Conservation (phyloP, 2,113 vertebrate species). For the Balaeniceps rex region DNA sequence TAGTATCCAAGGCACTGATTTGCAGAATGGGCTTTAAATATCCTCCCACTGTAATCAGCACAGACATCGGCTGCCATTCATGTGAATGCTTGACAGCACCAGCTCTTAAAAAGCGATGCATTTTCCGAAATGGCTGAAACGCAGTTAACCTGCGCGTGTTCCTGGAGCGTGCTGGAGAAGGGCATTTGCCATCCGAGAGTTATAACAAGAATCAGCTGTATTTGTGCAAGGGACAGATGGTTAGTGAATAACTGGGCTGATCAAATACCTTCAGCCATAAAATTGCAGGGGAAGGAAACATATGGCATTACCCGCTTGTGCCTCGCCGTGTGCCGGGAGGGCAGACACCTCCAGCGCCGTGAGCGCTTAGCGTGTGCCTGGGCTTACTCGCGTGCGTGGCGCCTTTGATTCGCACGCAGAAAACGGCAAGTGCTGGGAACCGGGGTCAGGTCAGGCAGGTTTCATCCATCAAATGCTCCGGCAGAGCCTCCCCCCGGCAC, state of each 20-base stretch:
- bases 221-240: constrained; percentile 23
- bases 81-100: not conserved
- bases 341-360: not conserved
- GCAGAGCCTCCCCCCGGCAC: not conserved
- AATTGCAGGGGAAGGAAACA: not conserved
- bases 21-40: constrained; percentile 14
- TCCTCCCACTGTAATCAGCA: not conserved
- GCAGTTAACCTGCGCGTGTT: not conserved
- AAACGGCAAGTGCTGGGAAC: not conserved
- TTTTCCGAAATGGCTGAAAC: not conserved
- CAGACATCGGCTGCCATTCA: not conserved
- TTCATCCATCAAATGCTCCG: not conserved
- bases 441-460: fast-evolving
- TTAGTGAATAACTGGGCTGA: not conserved
- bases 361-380: not conserved
- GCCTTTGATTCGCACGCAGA: fast-evolving
- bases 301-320: not conserved
- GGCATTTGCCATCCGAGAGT: not conserved
- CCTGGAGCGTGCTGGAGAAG: not conserved
- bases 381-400: fast-evolving
- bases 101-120: not conserved
- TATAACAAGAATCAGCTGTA: not conserved
- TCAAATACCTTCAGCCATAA: constrained; percentile 20
- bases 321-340: fast-evolving
- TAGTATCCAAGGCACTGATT: constrained; percentile 30